Evolutionary conservation across 2,113 vertebrate species (phyloP), one percentile per base, ranked within the genome.

Genomic region (Pseudonaja textilis): DNA sequence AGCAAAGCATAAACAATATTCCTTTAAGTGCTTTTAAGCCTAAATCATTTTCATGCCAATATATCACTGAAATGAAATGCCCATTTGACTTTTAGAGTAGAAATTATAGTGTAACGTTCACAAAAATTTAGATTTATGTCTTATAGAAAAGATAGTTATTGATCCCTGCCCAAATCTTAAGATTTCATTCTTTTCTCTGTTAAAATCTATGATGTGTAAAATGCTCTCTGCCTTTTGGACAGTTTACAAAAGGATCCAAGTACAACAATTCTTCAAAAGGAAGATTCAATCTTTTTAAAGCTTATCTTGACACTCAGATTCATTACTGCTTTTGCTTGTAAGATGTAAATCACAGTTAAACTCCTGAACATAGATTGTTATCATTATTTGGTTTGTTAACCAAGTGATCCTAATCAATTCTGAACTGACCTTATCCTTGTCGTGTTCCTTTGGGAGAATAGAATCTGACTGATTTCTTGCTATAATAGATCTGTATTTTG

Each of bases 261-360:
- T 16, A 5, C 1, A 47, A 39, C 61, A 34, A 81, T 91, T 88
- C 57, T 91, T n/a, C 11, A 22, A 56, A 25, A 93, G 34, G 34
- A 47, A 26, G 50, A 74, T 57, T 91, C 52, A 42, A 59, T 12
- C 89, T 81, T 90, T 34, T 45, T 23, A 87, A 88, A 56, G 50
- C 29, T n/a, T 91, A 47, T 45, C 57, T 56, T 29, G 64, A 91
- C 89, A 88, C 64, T 56, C 57, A 74, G 12, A 20, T 91, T 91
- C 85, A 85, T 91, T 89, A 89, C 29, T 50, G 59, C 29, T 91
- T 81, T 23, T 34, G 64, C 81, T 47, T 54, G 74, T 88, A 88
- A 57, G 61, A 91, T 91, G 88, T 91, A 93, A 93, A 93, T 93
- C 52, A 14, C n/a, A 39, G 34, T 59, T 91, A 81, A 85, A 74